These are phyloP conservation scores for Automeris io DNA, from an alignment of 2,888 invertebrate species.

Conservation along the genomic window DNA sequence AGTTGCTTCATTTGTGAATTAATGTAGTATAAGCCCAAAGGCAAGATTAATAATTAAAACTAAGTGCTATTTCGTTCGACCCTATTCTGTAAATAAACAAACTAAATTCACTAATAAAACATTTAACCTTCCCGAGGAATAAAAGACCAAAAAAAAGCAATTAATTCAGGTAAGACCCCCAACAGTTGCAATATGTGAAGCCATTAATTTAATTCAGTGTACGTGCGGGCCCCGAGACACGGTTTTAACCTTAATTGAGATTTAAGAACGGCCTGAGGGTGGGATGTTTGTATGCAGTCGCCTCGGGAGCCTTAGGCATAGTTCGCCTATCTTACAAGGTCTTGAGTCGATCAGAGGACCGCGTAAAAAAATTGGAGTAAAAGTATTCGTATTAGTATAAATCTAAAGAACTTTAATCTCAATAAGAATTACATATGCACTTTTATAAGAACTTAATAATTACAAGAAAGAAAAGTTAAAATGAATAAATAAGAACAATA, in stretches of 20 bases:
- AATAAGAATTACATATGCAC: too few relatives aligned
- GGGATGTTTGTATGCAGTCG: conserved; percentile 40
- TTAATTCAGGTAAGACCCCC: conserved; percentile 56
- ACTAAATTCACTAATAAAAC: conserved; percentile 63
- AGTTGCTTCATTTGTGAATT: neutral
- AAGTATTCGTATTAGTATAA: too few relatives aligned
- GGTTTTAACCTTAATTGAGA: conserved; percentile 76
- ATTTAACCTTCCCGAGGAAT: conserved; percentile 54
- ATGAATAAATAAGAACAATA: too few relatives aligned
- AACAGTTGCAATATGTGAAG: conserved; percentile 69
- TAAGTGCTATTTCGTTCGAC: conserved; percentile 13
- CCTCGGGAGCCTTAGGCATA: conserved; percentile 26
- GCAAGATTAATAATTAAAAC: conserved; percentile 27
- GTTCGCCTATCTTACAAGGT: conserved; percentile 19
- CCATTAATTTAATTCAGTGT: conserved; percentile 76
- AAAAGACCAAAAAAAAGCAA: conserved; percentile 61
- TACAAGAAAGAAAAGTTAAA: too few relatives aligned
- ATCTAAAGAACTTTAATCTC: too few relatives aligned
- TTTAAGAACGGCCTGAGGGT: conserved; percentile 64
- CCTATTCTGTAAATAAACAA: conserved; percentile 49
- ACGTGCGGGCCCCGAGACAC: conserved; percentile 67
- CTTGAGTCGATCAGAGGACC: too few relatives aligned
- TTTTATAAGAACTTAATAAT: too few relatives aligned
- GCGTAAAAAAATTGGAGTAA: too few relatives aligned
- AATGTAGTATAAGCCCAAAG: neutral